Percentiles rank a stretch among this genome's conserved stretches.
These are phyloP conservation scores for Tenrec ecaudatus DNA, from an alignment of 2,113 vertebrate species.

Conservation along the genomic window DNA sequence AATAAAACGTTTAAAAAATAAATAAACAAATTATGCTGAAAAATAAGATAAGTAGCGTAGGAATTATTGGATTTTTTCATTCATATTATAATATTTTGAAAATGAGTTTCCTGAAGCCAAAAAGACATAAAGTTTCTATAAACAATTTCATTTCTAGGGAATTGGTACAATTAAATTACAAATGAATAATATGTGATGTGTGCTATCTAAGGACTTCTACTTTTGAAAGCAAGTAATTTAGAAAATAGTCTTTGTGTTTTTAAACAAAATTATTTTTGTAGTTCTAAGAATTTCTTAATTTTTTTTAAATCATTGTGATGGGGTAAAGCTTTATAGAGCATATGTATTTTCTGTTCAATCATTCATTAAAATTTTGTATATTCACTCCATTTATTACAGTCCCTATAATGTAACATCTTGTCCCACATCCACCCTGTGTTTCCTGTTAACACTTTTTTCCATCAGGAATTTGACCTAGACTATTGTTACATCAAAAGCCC, in stretches of 20 bases:
- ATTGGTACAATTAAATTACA: conserved; percentile 2
- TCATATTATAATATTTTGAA: neutral
- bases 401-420: too few relatives aligned
- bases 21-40: conserved; percentile 27
- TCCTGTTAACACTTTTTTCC: neutral
- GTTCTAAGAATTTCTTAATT: too few relatives aligned
- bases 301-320: too few relatives aligned
- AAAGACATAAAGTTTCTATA: neutral
- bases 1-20: too few relatives aligned
- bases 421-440: too few relatives aligned
- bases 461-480: conserved; percentile 27
- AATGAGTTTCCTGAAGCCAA: conserved; percentile 22
- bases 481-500: neutral
- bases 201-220: neutral
- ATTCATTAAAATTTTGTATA: too few relatives aligned
- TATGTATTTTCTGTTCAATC: too few relatives aligned
- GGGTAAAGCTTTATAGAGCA: too few relatives aligned
- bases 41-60: neutral
- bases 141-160: neutral
- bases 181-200: conserved; percentile 28
- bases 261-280: too few relatives aligned
- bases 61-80: neutral
- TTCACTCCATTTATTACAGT: too few relatives aligned
- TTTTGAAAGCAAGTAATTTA: conserved; percentile 36
- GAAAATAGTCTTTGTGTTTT: neutral